Evolutionary conservation across 2,797 vertebrate genomes (phyloP).

Genomic region (Melanogrammus aeglefinus): DNA sequence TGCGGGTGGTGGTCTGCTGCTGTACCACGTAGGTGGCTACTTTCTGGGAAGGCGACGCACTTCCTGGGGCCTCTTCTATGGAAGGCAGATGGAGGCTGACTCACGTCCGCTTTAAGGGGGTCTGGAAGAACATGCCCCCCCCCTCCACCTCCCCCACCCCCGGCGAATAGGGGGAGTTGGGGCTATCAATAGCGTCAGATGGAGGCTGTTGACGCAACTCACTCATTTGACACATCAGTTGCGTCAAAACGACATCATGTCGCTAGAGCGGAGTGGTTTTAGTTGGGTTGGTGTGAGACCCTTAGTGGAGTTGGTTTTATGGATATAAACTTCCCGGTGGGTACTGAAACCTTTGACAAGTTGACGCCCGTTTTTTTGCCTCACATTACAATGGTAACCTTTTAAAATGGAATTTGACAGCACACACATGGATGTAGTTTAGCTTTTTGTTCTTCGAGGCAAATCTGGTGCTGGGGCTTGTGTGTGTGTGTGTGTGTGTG

Average conservation of each 20-base stretch:
- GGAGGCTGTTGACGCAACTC: neutral
- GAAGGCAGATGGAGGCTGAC: conserved; percentile 53
- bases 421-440: neutral
- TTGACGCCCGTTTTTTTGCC: neutral
- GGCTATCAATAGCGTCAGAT: neutral
- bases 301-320: neutral
- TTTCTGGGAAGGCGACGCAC: conserved; percentile 33
- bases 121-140: conserved; percentile 27
- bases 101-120: conserved; percentile 61
- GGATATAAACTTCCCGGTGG: neutral
- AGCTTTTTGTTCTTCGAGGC: neutral
- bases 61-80: conserved; percentile 34
- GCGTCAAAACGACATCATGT: neutral
- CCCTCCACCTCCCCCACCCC: neutral
- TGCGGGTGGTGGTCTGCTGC: conserved; percentile 33
- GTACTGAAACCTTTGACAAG: neutral
- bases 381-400: neutral
- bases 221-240: neutral
- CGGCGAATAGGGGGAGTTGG: too few relatives aligned
- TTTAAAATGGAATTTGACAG: neutral
- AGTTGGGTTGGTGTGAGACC: neutral
- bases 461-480: neutral
- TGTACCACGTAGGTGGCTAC: conserved; percentile 42
- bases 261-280: neutral
- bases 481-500: too few relatives aligned